Base-by-base conservation (phyloP, 2,888 invertebrate genomes). In the Clusia tigrina region DNA sequence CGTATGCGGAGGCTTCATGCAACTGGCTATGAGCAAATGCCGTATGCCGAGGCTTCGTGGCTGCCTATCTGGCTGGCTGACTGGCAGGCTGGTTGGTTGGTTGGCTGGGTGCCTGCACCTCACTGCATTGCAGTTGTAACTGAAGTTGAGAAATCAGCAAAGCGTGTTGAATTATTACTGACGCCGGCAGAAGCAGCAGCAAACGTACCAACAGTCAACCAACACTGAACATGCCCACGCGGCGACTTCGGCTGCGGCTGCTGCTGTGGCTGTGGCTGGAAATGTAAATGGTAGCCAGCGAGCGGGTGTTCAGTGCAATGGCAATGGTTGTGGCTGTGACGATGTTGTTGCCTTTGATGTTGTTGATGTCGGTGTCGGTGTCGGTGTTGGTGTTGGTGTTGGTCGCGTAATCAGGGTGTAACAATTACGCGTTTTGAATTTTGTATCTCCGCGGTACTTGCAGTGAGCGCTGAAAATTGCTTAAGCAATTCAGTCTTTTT, bases 401-500 rank as follows among this genome's bases (percentile, higher is more conserved):
- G 71, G 71, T 77, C 78, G 79, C 79, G 79, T 79, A 79, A 79
- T 79, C 78, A 79, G 79, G 78, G 76, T 79, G 80, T 79, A 79
- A 77, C 79, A 77, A 79, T 79, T 77, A 79, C 76, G 78, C 79
- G 78, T 76, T 73, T 74, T 73, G 73, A 78, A 74, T 76, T 77
- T 74, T 48, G 48, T 48, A 6, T 2, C 6, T 48, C 5, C 32
- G 32, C 32, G 32, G 32, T 32, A 32, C 32, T 32, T 42, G 42
- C n/a, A 3, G 42, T n/a, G n/a, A n/a, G n/a, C 42, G 6, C n/a
- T 42, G 42, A 42, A 42, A 42, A 42, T 42, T 42, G 10, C 42
- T 42, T 42, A 42, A 15, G 42, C 42, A 42, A 42, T 42, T 42
- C 42, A 12, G 12, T 42, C n/a, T 42, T 42, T 3, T 17, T 42